Conservation (phyloP, 2,797 vertebrate genomes). For the Scolopax bukidnonensis region DNA sequence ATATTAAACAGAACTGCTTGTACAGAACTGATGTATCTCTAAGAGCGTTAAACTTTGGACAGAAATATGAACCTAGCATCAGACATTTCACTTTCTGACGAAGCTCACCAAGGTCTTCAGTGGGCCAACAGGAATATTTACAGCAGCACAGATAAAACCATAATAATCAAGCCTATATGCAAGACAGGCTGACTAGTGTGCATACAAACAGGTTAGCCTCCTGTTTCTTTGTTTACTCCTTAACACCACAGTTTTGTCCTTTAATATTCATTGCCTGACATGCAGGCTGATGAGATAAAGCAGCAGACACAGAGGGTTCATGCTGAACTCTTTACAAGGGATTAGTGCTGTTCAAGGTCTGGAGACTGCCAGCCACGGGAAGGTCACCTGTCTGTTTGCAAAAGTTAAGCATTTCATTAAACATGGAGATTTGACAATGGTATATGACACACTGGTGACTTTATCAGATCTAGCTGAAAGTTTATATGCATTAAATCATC, state of each 20-base stretch:
- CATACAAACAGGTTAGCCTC: neutral
- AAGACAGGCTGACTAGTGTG: neutral
- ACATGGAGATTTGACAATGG: neutral
- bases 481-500: neutral
- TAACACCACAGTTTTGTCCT: neutral
- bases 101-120: neutral
- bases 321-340: fast-evolving
- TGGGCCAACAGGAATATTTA: neutral
- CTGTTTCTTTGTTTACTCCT: neutral
- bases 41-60: neutral
- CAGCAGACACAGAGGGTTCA: neutral
- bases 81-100: neutral
- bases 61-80: neutral
- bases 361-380: neutral
- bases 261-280: neutral
- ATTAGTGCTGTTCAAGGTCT: neutral
- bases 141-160: neutral
- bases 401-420: neutral
- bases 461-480: neutral
- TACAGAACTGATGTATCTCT: neutral
- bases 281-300: neutral
- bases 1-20: neutral
- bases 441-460: fast-evolving
- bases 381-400: neutral
- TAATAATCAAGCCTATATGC: neutral